Evolutionary conservation across 2,797 vertebrate genomes (phyloP), one percentile per base, ranked within the genome.

Genomic region (Pampus argenteus): DNA sequence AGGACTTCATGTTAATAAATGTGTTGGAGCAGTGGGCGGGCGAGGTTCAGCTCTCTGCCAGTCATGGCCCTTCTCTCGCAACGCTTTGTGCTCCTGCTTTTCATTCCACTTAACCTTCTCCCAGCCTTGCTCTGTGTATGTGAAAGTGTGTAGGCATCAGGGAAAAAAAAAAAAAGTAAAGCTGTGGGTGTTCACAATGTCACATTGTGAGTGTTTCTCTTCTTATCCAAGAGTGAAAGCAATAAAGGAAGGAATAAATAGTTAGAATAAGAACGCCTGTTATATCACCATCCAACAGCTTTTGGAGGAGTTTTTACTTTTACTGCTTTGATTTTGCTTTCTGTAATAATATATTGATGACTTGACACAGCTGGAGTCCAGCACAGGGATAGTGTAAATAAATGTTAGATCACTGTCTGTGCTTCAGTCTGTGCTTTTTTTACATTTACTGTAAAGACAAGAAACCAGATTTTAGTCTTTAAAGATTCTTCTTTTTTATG

Each of bases 1-100:
- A 17, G 61, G 74, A 51, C 69, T 15, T 51, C 11, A 55, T 81
- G 68, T 85, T 83, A 86, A 88, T 84, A 86, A 79, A 74, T 72
- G 69, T 59, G 63, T 71, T 63, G 56, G 64, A 70, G 63, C 66
- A 8, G 86, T 86, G 81, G 83, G 83, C 22, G 60, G 50, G 59
- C 9, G 5, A 51, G 79, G 68, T 56, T 74, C 55, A 51, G 40
- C 40, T 74, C 68, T 64, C 50, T 40, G 26, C 18, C 2, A 4
- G 20, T 70, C 47, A 9, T 3, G 56, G 62, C 67, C 56, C 74
- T 42, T 54, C 23, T 60, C 64, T 48, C 2, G 2, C 23, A 48
- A 17, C 26, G 71, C 60, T 74, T 71, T 64, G 63, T 71, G 58
- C 66, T 62, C 28, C 22, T 22, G 59, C 60, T 66, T 86, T 73